Conservation (phyloP, 2,113 vertebrate species). For the Corydoras sp. region DNA sequence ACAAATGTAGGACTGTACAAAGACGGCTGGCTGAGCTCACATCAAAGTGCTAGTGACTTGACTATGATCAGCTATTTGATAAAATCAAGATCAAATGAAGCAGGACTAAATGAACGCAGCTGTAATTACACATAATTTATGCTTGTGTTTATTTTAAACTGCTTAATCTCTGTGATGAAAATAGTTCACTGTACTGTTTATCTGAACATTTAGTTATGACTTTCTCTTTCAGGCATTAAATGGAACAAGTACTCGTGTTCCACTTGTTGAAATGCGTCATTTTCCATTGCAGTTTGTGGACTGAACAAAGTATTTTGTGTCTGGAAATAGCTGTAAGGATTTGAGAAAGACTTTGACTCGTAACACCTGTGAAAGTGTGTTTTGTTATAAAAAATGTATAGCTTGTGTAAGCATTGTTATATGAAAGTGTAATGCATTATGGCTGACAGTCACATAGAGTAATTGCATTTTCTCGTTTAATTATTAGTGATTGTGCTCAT, state of each 20-base stretch:
- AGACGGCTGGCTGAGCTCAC: neutral
- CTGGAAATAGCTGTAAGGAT: neutral
- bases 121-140: conserved; percentile 35
- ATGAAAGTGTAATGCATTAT: neutral
- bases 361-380: conserved; percentile 2
- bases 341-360: neutral
- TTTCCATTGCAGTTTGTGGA: conserved; percentile 9
- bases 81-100: conserved; percentile 25
- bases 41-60: no score
- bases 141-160: conserved; percentile 7
- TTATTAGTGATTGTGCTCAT: neutral
- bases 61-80: no score
- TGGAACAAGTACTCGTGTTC: conserved; percentile 10
- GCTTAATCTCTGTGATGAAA: conserved; percentile 29
- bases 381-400: neutral
- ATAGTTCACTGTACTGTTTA: conserved; percentile 18
- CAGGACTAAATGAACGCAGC: conserved; percentile 31
- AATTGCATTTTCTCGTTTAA: neutral
- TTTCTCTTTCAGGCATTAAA: conserved; percentile 18
- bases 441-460: no score
- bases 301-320: conserved; percentile 4
- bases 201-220: neutral
- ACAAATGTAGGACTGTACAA: conserved; percentile 1
- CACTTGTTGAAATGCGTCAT: conserved; percentile 9
- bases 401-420: neutral